Evolutionary conservation across 2,113 vertebrate species (phyloP).

Genomic region (Scytalopus superciliaris): DNA sequence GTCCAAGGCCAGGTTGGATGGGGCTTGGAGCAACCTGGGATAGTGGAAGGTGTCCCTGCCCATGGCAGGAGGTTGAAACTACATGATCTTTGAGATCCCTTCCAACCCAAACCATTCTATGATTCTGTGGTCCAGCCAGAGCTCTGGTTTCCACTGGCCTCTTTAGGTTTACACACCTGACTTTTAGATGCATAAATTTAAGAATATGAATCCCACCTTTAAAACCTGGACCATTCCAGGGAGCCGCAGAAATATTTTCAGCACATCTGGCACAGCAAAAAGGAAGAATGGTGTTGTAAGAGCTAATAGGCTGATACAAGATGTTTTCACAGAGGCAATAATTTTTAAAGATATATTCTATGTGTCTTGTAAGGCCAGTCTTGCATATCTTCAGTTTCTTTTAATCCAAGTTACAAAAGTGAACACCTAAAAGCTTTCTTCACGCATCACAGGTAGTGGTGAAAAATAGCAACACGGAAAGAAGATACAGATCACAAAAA

Average conservation of each 20-base stretch:
- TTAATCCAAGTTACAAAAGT: background rate
- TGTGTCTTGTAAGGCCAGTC: background rate
- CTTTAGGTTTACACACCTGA: background rate
- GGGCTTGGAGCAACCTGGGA: background rate
- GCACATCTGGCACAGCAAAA: accelerated
- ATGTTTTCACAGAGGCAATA: background rate
- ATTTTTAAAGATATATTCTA: background rate
- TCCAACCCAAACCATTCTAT: background rate
- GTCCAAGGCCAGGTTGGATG: accelerated
- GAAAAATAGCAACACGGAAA: background rate
- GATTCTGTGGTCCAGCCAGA: background rate
- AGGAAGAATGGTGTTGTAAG: background rate
- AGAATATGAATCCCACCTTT: background rate
- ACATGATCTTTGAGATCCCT: background rate
- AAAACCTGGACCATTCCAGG: background rate
- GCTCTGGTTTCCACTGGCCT: background rate
- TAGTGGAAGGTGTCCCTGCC: background rate
- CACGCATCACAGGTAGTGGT: background rate
- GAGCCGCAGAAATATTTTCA: background rate
- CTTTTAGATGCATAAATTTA: background rate
- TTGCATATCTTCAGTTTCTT: background rate
- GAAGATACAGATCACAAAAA: background rate
- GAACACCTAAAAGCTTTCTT: background rate
- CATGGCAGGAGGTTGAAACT: background rate
- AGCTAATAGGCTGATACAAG: background rate